Evolutionary conservation across 2,797 vertebrate species (phyloP).

Genomic region (Acanthornis magna): DNA sequence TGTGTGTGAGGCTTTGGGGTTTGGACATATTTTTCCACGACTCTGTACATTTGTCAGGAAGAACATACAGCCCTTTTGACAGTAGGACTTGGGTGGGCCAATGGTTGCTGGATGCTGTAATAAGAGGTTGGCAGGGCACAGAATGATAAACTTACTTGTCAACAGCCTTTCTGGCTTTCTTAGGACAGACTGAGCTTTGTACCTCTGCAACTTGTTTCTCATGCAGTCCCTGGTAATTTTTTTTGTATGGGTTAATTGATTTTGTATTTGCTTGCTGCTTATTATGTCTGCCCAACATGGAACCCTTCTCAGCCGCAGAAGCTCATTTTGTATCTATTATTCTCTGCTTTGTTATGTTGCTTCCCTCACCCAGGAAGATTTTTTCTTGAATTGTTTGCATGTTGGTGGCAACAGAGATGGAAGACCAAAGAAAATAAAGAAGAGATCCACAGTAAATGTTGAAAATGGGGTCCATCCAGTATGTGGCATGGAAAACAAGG

Average conservation of each 20-base stretch:
- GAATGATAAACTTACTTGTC: constrained; percentile 63
- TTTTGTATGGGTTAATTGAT: background rate
- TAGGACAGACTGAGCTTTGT: constrained; percentile 30
- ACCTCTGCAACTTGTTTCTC: constrained; percentile 21
- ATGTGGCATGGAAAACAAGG: background rate
- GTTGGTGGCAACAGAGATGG: background rate
- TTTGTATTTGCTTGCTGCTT: constrained; percentile 9
- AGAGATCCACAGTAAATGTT: background rate
- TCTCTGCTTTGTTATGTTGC: background rate
- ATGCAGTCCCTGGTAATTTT: background rate
- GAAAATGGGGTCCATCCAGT: background rate
- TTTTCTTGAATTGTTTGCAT: background rate
- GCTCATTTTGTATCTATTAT: background rate
- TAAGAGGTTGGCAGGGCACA: constrained; percentile 21
- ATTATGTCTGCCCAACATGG: background rate
- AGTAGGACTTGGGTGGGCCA: constrained; percentile 55
- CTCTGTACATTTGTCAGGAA: background rate
- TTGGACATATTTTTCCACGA: constrained; percentile 33
- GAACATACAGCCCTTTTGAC: constrained; percentile 49
- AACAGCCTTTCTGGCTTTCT: constrained; percentile 43
- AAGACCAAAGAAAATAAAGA: constrained; percentile 26
- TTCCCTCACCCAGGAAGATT: constrained; percentile 5
- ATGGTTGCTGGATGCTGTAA: constrained; percentile 46
- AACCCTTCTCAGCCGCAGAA: background rate
- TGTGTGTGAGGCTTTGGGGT: constrained; percentile 10